These are phyloP conservation scores for Avahi laniger DNA, from an alignment of 2,797 vertebrate species.

Conservation along the genomic window DNA sequence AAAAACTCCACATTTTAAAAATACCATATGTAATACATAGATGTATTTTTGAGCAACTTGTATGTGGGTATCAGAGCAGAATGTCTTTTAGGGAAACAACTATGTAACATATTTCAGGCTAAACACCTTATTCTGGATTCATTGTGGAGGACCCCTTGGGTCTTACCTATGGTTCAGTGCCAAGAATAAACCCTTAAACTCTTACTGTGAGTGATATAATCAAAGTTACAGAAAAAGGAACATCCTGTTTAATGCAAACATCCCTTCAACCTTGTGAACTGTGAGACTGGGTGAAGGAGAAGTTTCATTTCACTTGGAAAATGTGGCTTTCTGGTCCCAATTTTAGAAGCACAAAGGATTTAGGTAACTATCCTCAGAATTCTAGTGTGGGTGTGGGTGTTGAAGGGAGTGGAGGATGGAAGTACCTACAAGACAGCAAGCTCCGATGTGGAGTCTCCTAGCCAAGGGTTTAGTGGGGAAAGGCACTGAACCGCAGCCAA, in stretches of 20 bases:
- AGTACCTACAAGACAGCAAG: too few relatives aligned
- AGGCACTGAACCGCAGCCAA: background rate
- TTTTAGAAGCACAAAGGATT: background rate
- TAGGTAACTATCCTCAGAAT: background rate
- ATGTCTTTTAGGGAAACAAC: background rate
- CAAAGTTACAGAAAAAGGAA: background rate
- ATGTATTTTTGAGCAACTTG: background rate
- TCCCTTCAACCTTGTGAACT: background rate
- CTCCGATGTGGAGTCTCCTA: background rate
- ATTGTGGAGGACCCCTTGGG: background rate
- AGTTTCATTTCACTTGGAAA: background rate
- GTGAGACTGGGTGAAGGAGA: too few relatives aligned
- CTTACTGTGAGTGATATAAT: background rate
- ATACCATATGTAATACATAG: background rate
- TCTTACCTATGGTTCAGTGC: background rate
- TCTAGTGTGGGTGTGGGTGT: too few relatives aligned
- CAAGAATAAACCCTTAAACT: background rate
- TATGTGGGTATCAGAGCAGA: background rate
- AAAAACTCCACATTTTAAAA: background rate
- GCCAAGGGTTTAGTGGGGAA: background rate
- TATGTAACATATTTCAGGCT: background rate
- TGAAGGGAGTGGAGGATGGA: background rate
- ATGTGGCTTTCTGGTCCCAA: background rate
- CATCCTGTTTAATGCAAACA: fast-evolving
- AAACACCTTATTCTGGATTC: background rate